These are phyloP conservation scores for Drosophila peninsularis DNA, from an alignment of 2,888 invertebrate species.

Conservation along the genomic window DNA sequence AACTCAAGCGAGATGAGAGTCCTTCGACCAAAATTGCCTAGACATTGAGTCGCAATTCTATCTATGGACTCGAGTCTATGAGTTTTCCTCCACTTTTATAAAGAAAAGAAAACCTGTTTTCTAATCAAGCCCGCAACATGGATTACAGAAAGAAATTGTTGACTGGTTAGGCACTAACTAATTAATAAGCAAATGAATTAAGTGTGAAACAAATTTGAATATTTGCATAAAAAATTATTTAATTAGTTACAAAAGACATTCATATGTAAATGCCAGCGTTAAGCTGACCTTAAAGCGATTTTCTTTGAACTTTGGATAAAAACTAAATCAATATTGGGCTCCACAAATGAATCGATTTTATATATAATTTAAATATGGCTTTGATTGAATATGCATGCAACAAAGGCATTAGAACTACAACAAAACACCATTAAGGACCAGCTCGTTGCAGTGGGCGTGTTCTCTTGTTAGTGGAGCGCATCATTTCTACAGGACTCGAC, in stretches of 20 bases:
- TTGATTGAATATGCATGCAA: slow-evolving; percentile 67
- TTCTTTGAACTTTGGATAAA: background rate
- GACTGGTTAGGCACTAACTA: slow-evolving; percentile 2
- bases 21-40: background rate
- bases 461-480: slow-evolving; percentile 23
- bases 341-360: too few relatives aligned
- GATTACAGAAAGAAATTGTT: slow-evolving; percentile 4
- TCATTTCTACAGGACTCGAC: slow-evolving; percentile 22
- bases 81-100: too few relatives aligned
- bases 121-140: background rate
- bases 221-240: slow-evolving; percentile 37
- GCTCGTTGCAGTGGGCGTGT: background rate
- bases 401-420: slow-evolving; percentile 20
- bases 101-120: too few relatives aligned
- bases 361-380: background rate
- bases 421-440: slow-evolving; percentile 43
- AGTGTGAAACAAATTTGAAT: slow-evolving; percentile 43
- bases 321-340: background rate
- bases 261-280: slow-evolving; percentile 1
- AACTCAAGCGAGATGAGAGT: background rate
- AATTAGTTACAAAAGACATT: slow-evolving; percentile 21
- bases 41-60: too few relatives aligned
- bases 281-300: background rate
- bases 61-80: too few relatives aligned
- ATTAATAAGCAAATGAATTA: slow-evolving; percentile 48